A percentile compares a stretch with the other conserved stretches of the same genome.
phyloP scores from a whole-genome alignment of 2,797 vertebrate genomes.

The Cirrhinus mrigala region DNA sequence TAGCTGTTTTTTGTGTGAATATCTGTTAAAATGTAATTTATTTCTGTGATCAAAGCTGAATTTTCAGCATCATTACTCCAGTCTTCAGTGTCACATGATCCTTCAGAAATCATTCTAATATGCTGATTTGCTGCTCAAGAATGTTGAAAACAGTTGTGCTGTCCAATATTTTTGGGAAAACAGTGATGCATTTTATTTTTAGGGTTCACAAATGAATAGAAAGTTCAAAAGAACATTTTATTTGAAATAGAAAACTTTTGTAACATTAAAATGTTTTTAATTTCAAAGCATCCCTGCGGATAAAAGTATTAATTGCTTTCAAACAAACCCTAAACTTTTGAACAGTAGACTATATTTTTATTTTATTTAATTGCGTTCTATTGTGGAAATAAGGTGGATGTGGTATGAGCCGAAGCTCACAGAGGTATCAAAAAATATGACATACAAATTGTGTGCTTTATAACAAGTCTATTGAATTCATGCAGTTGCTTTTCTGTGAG shows the following conservation, averaged over 20 bases:
- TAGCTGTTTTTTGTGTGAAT: background rate
- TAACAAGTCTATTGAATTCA: background rate
- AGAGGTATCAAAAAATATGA: background rate
- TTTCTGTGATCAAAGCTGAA: background rate
- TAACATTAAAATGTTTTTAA: background rate
- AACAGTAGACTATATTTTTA: too few relatives aligned
- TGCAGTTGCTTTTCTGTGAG: background rate
- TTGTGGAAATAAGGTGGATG: background rate
- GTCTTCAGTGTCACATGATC: background rate
- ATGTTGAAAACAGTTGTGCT: background rate
- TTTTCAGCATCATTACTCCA: background rate
- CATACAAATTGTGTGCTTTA: background rate
- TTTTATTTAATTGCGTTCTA: too few relatives aligned
- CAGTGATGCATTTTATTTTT: background rate
- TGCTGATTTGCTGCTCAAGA: background rate
- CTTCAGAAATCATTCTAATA: background rate
- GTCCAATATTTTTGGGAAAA: background rate
- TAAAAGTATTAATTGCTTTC: background rate
- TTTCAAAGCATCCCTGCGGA: background rate
- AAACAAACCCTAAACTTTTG: too few relatives aligned
- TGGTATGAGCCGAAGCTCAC: background rate
- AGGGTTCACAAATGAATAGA: background rate
- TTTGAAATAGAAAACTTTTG: background rate
- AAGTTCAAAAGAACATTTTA: background rate
- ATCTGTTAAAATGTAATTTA: background rate